Percentiles rank a stretch among this genome's conserved stretches.
phyloP scores from a whole-genome alignment of 1,140 invertebrate genomes.

The Leptonema lineaticorne region DNA sequence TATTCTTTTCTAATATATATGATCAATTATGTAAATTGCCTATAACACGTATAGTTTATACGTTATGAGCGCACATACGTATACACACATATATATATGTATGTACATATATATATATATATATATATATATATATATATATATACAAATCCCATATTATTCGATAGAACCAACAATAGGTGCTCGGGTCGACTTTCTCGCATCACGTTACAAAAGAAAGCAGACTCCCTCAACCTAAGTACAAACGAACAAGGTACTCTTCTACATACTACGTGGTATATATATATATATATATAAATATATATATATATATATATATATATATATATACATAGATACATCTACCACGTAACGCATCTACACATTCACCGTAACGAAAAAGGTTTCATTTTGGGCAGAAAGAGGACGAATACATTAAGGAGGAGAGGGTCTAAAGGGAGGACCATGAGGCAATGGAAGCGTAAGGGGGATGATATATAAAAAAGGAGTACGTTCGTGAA shows the following conservation, averaged over 20 bases:
- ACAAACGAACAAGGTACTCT: not conserved
- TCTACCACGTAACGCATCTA: not conserved
- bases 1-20: not conserved
- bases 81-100: not conserved
- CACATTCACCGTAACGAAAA: slow-evolving; percentile 20
- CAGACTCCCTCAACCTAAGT: not conserved
- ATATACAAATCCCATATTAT: slow-evolving; percentile 23
- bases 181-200: slow-evolving; percentile 23
- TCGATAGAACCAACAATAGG: slow-evolving; percentile 10
- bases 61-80: too few species aligned
- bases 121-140: not conserved
- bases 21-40: too few species aligned
- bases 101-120: not conserved
- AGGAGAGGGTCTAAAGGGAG: not conserved
- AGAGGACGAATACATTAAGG: slow-evolving; percentile 42
- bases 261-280: not conserved
- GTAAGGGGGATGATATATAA: not conserved
- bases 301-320: not conserved
- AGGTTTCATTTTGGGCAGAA: slow-evolving; percentile 40
- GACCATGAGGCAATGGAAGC: too few species aligned
- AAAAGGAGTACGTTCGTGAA: not conserved
- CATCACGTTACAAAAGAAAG: slow-evolving; percentile 24
- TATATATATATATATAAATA: not conserved
- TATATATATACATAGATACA: not conserved
- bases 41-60: too few species aligned